phyloP scores from a whole-genome alignment of 1,140 invertebrate species.

The Trypoxylus dichotomus region DNA sequence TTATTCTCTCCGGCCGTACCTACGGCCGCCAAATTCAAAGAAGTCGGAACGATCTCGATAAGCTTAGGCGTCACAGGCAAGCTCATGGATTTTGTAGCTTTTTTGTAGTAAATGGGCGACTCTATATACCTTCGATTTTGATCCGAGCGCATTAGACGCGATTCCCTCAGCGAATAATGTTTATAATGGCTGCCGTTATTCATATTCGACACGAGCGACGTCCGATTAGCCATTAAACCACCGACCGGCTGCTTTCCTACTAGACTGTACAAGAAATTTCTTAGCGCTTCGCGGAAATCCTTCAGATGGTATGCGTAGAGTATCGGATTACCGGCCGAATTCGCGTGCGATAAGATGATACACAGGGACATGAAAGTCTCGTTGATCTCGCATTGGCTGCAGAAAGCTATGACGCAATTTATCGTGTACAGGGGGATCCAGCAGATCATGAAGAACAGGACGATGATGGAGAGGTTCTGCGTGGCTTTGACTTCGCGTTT shows the following conservation, averaged over 20 bases:
- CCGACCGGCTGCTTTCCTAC: constrained; percentile 48
- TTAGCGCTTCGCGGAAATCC: constrained; percentile 77
- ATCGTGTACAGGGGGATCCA: constrained; percentile 92
- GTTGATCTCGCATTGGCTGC: constrained; percentile 66
- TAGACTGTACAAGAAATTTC: constrained; percentile 63
- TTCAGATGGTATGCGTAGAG: constrained; percentile 88
- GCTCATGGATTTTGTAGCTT: constrained; percentile 42
- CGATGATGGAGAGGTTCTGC: constrained; percentile 87
- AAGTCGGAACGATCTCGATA: constrained; percentile 24
- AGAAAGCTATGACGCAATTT: constrained; percentile 85
- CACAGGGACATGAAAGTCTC: constrained; percentile 73
- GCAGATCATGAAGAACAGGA: constrained; percentile 88
- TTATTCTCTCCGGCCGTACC: constrained; percentile 48
- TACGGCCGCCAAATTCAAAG: constrained; percentile 39
- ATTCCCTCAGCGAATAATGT: constrained; percentile 7
- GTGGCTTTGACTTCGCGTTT: constrained; percentile 89
- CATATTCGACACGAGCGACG: background rate
- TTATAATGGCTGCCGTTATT: constrained; percentile 9
- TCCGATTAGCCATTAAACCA: background rate
- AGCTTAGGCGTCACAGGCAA: constrained; percentile 13
- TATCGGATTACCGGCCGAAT: constrained; percentile 85
- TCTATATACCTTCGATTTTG: constrained; percentile 43
- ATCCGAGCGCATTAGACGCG: background rate
- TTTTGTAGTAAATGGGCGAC: constrained; percentile 52
- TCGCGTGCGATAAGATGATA: constrained; percentile 86